These are phyloP conservation scores for Polydrusus pterygomalis DNA, from an alignment of 2,888 invertebrate genomes.

Conservation along the genomic window DNA sequence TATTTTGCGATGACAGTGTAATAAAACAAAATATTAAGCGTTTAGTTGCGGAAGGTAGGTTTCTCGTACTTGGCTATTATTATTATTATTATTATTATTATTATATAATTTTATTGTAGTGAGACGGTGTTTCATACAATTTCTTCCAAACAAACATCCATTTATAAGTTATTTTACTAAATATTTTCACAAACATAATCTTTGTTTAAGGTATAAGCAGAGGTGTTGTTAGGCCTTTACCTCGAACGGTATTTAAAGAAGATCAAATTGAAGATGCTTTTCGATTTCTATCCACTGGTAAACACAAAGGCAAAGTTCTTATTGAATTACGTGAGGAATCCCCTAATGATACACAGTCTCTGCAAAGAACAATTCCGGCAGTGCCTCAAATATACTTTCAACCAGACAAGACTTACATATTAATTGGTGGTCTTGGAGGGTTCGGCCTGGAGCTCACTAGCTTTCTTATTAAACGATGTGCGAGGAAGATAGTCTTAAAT, in stretches of 20 bases:
- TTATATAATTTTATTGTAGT: too few species aligned
- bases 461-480: slow-evolving; percentile 78
- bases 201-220: slow-evolving; percentile 72
- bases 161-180: too few species aligned
- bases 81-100: too few species aligned
- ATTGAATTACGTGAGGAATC: slow-evolving; percentile 67
- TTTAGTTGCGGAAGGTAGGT: slow-evolving; percentile 29
- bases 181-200: too few species aligned
- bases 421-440: slow-evolving; percentile 78
- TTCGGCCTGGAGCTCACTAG: slow-evolving; percentile 79
- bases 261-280: slow-evolving; percentile 83
- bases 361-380: slow-evolving; percentile 54
- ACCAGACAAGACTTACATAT: slow-evolving; percentile 65
- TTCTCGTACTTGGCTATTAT: too few species aligned
- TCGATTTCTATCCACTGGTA: slow-evolving; percentile 78
- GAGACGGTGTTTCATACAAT: too few species aligned
- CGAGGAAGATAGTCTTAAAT: slow-evolving; percentile 75
- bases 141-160: too few species aligned
- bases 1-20: slow-evolving; percentile 70
- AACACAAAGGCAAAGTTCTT: slow-evolving; percentile 87
- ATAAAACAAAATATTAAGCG: slow-evolving; percentile 19
- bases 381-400: slow-evolving; percentile 60
- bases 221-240: slow-evolving; percentile 82
- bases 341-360: slow-evolving; percentile 26
- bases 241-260: slow-evolving; percentile 77